Conservation (phyloP, 2,797 vertebrate species). For the Schizopygopsis malacanthus region DNA sequence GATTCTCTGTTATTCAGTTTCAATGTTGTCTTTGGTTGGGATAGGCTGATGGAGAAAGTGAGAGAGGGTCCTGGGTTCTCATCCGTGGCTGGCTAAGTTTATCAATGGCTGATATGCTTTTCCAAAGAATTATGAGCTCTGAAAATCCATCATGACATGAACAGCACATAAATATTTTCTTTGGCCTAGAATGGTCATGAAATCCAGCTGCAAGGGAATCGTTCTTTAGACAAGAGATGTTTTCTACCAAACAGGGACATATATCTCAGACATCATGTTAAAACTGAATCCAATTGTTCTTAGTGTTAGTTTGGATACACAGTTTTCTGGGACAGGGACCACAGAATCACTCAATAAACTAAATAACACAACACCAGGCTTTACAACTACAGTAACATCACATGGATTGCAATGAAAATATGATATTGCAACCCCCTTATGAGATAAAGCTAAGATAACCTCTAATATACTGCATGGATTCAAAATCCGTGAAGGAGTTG, state of each 20-base stretch:
- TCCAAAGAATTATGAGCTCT: conserved; percentile 52
- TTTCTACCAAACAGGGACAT: conserved; percentile 25
- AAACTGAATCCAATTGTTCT: conserved; percentile 8
- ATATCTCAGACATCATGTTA: conserved; percentile 12
- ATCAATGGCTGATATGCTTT: conserved; percentile 62
- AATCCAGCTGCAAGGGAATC: conserved; percentile 52
- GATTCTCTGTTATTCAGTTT: conserved; percentile 6
- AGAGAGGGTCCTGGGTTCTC: conserved; percentile 30
- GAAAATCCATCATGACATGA: conserved; percentile 53
- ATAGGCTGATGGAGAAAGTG: conserved; percentile 14
- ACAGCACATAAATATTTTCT: conserved; percentile 64
- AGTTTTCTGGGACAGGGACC: not conserved
- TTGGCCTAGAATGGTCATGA: conserved; percentile 59
- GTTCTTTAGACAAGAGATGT: not conserved
- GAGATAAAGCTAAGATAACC: not conserved
- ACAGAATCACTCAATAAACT: not conserved
- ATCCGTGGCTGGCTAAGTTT: conserved; percentile 54
- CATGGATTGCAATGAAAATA: not conserved
- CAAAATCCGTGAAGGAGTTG: conserved; percentile 44
- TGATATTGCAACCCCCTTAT: not conserved
- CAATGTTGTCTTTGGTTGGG: conserved; percentile 18
- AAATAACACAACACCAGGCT: conserved; percentile 2
- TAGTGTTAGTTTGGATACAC: not conserved
- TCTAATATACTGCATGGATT: not conserved
- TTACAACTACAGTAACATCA: not conserved